phyloP scores from a whole-genome alignment of 2,113 vertebrate species.

The Ciconia boyciana region DNA sequence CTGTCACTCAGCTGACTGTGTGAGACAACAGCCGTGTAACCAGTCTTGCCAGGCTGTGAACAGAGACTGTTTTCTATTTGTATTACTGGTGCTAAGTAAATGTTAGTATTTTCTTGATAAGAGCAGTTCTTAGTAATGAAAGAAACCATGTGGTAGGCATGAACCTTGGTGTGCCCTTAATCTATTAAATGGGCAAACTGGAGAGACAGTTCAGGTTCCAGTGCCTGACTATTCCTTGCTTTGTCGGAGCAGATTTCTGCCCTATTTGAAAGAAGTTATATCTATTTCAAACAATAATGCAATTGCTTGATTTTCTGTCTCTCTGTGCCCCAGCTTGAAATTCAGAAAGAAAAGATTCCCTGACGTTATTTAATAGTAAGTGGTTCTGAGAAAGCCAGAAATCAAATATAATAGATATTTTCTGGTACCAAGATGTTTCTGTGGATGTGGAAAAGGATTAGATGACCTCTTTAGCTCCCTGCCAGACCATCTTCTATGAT shows the following conservation, averaged over 20 bases:
- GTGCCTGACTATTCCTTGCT: background rate
- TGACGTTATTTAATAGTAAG: constrained; percentile 27
- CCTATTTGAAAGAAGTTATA: background rate
- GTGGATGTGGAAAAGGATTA: background rate
- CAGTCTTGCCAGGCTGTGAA: background rate
- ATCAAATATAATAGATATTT: constrained; percentile 16
- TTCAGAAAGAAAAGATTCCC: constrained; percentile 15
- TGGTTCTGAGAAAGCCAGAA: background rate
- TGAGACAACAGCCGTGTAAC: background rate
- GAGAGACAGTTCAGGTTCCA: background rate
- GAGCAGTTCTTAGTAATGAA: background rate
- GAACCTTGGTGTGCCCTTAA: background rate
- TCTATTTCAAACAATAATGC: background rate
- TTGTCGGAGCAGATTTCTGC: background rate
- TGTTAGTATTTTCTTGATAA: background rate
- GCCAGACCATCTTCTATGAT: background rate
- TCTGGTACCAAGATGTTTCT: background rate
- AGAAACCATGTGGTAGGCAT: background rate
- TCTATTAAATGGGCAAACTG: background rate
- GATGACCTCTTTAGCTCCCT: background rate
- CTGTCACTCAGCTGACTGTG: background rate
- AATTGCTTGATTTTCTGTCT: constrained; percentile 19
- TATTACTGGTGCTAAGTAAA: background rate
- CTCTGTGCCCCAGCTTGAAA: background rate
- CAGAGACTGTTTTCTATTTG: background rate